These are phyloP conservation scores for Aurelia aurita DNA, from an alignment of 30 jellyfish, hydroid and myxozoan genomes.

Conservation along the genomic window DNA sequence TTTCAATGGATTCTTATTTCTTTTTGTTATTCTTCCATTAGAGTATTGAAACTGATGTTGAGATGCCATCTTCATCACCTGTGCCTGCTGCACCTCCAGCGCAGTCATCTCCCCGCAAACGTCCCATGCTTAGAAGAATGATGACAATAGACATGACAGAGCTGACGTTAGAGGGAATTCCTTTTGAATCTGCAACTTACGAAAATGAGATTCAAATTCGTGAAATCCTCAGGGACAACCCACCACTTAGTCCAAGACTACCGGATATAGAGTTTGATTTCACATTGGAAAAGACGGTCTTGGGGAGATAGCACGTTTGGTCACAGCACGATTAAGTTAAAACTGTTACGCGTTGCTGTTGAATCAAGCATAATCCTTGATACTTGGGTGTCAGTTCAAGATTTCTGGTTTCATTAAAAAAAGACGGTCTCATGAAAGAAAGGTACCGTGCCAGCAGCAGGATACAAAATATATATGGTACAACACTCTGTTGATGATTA, in stretches of 20 bases:
- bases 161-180: slow-evolving; percentile 58
- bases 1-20: too few relatives aligned
- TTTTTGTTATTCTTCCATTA: neutral
- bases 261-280: slow-evolving; percentile 55
- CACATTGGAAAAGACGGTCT: slow-evolving; percentile 57
- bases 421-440: too few relatives aligned
- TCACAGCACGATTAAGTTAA: too few relatives aligned
- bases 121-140: slow-evolving; percentile 44
- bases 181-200: slow-evolving; percentile 45
- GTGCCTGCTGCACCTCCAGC: slow-evolving; percentile 19
- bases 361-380: too few relatives aligned
- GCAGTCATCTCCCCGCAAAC: slow-evolving; percentile 2
- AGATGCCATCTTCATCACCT: slow-evolving; percentile 11
- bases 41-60: slow-evolving; percentile 55
- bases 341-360: too few relatives aligned
- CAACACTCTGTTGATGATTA: too few relatives aligned
- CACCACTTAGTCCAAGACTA: slow-evolving; percentile 57
- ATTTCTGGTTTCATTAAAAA: too few relatives aligned
- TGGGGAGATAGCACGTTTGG: slow-evolving; percentile 3
- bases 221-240: slow-evolving; percentile 59
- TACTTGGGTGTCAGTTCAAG: too few relatives aligned
- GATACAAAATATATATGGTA: too few relatives aligned
- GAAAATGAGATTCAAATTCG: slow-evolving; percentile 41
- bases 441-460: too few relatives aligned
- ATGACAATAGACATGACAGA: slow-evolving; percentile 58